Evolutionary conservation across 1,140 invertebrate genomes (phyloP).

Genomic region (Drosophila sturtevanti): DNA sequence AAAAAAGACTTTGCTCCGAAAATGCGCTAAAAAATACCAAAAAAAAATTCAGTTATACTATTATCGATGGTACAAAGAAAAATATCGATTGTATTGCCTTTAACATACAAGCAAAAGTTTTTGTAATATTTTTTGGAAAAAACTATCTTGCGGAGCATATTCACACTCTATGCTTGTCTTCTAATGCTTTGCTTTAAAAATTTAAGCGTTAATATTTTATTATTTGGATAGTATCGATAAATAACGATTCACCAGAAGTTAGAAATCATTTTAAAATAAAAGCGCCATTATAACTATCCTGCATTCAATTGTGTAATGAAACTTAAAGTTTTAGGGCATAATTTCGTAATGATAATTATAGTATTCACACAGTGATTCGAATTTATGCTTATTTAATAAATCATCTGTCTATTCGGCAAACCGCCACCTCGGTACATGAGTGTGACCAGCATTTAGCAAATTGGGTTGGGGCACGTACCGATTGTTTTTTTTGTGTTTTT

Average conservation of each 20-base stretch:
- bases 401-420: background rate
- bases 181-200: background rate
- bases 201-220: background rate
- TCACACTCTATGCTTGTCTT: background rate
- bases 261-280: background rate
- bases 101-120: background rate
- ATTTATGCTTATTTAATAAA: background rate
- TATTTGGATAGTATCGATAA: background rate
- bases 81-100: background rate
- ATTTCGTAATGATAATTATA: too few relatives aligned
- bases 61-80: background rate
- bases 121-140: background rate
- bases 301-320: too few relatives aligned
- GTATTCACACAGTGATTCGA: too few relatives aligned
- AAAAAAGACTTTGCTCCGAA: slow-evolving; percentile 6
- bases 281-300: too few relatives aligned
- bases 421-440: background rate
- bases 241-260: background rate
- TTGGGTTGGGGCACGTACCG: background rate
- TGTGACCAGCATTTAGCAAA: background rate
- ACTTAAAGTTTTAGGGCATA: too few relatives aligned
- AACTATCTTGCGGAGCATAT: background rate
- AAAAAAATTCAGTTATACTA: background rate
- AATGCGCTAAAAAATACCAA: slow-evolving; percentile 1
- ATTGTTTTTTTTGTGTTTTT: slow-evolving; percentile 5